Base-by-base conservation (phyloP, 64 coral and sea anemone species). In the Acropora yongei region DNA sequence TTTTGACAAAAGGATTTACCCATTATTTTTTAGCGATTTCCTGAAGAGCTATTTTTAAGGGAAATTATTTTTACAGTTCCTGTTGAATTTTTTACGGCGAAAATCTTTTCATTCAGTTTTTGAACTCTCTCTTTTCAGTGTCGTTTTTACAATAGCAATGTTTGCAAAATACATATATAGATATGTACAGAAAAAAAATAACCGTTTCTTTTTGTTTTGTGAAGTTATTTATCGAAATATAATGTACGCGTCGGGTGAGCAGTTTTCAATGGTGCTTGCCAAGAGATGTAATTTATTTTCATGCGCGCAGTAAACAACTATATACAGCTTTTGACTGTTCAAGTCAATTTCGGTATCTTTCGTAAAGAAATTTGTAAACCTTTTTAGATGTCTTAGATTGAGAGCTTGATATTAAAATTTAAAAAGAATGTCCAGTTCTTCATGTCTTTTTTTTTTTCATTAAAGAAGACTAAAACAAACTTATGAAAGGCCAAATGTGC, bases 291-390 rank as follows among this genome's bases (percentile, higher is more conserved):
- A 87, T 87, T 87, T 93, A 93, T 92, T 93, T 93, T 87, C 69
- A 65, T 42, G 18, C 61, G 69, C 80, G 45, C 74, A 10, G 12
- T 49, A 78, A 47, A 78, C 75, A 78, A 8, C 60, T 16, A 30
- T 68, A 49, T 79, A 66, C 49, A 50, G n/a, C 18, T 72, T 67
- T 39, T 63, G 74, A 80, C 43, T 43, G 46, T 82, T 44, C 45
- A 60, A 87, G 91, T 93, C 74, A 78, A 85, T 80, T 80, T 63
- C 18, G 73, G 91, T 93, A 93, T 93, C 91, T 93, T 93, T 93
- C 68, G 86, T 93, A 93, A 93, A 93, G 91, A 93, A 61, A 48
- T 93, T 93, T 74, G 53, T 84, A 78, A 47, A 17, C 43, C 8
- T 30, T 72, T 85, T 30, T 30, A 30, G 30, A 30, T 30, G 30